Percentiles rank a stretch among this genome's conserved stretches.
Conservation (phyloP, 2,113 vertebrate genomes). For the Saccopteryx bilineata region DNA sequence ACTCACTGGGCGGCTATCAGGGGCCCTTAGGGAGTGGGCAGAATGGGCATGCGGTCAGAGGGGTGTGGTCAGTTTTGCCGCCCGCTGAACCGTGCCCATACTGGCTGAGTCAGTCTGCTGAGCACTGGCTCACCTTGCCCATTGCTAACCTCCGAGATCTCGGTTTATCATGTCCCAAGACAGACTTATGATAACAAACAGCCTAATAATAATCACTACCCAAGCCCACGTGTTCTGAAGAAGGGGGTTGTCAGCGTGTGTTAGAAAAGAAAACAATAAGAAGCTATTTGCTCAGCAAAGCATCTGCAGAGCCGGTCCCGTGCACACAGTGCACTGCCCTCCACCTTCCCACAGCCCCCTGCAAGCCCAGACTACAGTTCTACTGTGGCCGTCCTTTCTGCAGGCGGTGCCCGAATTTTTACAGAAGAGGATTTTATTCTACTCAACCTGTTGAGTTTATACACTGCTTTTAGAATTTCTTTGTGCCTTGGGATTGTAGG, state of each 20-base stretch:
- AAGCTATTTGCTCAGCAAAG: background rate
- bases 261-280: background rate
- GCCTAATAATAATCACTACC: background rate
- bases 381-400: background rate
- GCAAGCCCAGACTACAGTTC: background rate
- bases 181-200: conserved; percentile 34
- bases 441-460: background rate
- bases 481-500: background rate
- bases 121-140: background rate
- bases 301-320: background rate
- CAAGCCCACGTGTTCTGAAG: conserved; percentile 2
- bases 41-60: background rate
- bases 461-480: conserved; percentile 16
- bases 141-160: conserved; percentile 50
- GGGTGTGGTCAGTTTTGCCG: background rate
- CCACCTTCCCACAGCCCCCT: background rate
- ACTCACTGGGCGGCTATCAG: background rate
- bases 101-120: background rate
- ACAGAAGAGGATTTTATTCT: background rate
- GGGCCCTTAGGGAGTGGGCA: background rate
- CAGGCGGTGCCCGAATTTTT: background rate
- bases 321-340: background rate
- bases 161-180: conserved; percentile 55
- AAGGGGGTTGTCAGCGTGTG: background rate
- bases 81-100: background rate